Base-by-base conservation (phyloP, 2,113 vertebrate species). In the Melierax canorus region DNA sequence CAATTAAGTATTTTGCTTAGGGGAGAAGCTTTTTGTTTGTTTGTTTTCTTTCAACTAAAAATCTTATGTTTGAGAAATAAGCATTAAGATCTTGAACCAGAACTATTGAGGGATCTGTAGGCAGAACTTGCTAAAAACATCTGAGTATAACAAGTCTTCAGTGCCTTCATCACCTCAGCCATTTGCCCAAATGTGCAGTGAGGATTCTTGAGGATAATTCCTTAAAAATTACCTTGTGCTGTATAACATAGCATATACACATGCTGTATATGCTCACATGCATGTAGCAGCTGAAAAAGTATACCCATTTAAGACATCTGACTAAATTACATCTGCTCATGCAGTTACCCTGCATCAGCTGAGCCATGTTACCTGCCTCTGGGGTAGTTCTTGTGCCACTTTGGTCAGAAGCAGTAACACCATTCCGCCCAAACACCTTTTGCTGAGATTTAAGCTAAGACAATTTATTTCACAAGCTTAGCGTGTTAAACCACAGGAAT, bases 1-100 rank as follows among this genome's bases (percentile, higher is more conserved):
- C 50, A 55, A 81, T 53, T 69, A 84, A 86, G 48, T 68, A 19
- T 85, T 86, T 87, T 68, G 50, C 88, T 94, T 66, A 56, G 66
- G 75, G 74, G 68, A 69, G 19, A 96, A 83, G 39, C 7, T 94
- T 58, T 87, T 63, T 86, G 32, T 90, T 94, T 72, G 58, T 82
- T 92, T 90, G 26, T 78, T 91, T 93, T 77, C 53, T 86, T 83
- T 86, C 89, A 68, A 2, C n/a, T 53, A 19, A 64, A 71, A 55
- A 39, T 51, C 51, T 71, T 43, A 39, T n/a, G 21, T 81, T 79
- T 60, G 48, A 76, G 71, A 78, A 92, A 68, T 27, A 69, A 76
- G 56, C 24, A 27, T 88, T 77, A 74, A 76, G 56, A 53, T 9
- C 83, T 81, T 69, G 74, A 90, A 71, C 46, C 29, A 77, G 50